phyloP scores from a whole-genome alignment of 1,140 invertebrate species.

The Dryas iulia region DNA sequence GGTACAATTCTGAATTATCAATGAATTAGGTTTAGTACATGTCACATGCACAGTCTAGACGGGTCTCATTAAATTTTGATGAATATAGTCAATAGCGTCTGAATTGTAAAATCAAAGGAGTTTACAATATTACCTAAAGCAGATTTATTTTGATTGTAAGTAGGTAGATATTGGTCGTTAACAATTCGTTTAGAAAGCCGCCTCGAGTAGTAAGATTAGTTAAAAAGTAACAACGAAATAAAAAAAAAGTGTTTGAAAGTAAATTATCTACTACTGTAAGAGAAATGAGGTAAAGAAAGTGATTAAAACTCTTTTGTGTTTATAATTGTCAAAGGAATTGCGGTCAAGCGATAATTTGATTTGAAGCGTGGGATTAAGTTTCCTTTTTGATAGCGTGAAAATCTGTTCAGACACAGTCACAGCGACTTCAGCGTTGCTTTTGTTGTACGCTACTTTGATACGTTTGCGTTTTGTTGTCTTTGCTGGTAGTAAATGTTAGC shows the following conservation, averaged over 20 bases:
- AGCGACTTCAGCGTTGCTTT: neutral
- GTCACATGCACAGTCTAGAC: neutral
- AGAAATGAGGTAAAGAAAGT: slow-evolving; percentile 6
- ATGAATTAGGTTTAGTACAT: too few species aligned
- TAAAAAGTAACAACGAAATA: neutral
- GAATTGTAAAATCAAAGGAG: neutral
- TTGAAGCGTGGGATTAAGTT: slow-evolving; percentile 20
- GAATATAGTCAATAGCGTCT: neutral
- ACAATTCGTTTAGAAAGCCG: neutral
- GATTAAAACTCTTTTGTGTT: slow-evolving; percentile 12
- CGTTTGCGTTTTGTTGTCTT: neutral
- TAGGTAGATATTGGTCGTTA: too few species aligned
- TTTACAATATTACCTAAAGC: too few species aligned
- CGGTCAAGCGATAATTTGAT: slow-evolving; percentile 8
- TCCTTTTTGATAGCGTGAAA: slow-evolving; percentile 17
- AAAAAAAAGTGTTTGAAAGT: neutral
- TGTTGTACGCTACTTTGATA: neutral
- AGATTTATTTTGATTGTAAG: too few species aligned
- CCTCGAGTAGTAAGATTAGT: neutral
- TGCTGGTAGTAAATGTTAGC: neutral
- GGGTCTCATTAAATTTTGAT: neutral
- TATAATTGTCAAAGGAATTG: slow-evolving; percentile 7
- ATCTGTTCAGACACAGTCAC: neutral
- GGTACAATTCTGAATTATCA: too few species aligned
- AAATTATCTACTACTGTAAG: neutral